Base-by-base conservation (phyloP, 2,888 invertebrate genomes). In the Orchesella flavescens region DNA sequence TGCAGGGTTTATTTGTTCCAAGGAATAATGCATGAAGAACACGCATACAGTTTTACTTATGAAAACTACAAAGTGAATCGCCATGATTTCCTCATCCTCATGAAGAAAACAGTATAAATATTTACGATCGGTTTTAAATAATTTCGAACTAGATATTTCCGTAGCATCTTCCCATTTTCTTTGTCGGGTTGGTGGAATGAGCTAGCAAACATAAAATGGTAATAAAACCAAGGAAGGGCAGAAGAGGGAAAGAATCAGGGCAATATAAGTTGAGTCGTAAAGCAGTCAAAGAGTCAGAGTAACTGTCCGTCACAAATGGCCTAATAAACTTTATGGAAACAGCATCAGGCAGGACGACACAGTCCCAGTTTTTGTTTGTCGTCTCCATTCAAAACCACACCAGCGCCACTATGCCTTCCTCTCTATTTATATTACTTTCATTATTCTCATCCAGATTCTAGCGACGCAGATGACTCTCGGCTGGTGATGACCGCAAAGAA, bases 231-330 rank as follows among this genome's bases (percentile, higher is more conserved):
- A 49, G 69, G 17, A 68, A 17, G 46, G 10, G 21, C 19, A 46
- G 43, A 68, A 57, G 72, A 43, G 43, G 44, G 19, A 34, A 65
- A 55, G 34, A 24, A 49, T 24, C 12, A n/a, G 46, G n/a, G n/a
- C 44, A 49, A 61, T 46, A 17, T 53, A 57, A 44, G 55, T 43
- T 66, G 46, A 82, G 85, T 78, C 85, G 85, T 85, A 83, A 83
- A 83, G 65, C 73, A 84, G 75, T 84, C 76, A 84, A 84, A 71
- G 61, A 76, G 75, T 73, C 78, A 68, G 82, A 85, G 79, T 83
- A 85, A 86, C 84, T 84, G 86, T 84, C 86, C 86, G 86, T 86
- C 85, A 86, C 86, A 85, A 86, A 86, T 86, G 84, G 85, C 81
- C 82, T 84, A 85, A 85, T 86, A 86, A 86, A 86, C 82, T 85